Percentiles rank a stretch among this genome's conserved stretches.
Conservation (phyloP, 35 echinoderm and acorn worm species). For the Chiridota heheva region DNA sequence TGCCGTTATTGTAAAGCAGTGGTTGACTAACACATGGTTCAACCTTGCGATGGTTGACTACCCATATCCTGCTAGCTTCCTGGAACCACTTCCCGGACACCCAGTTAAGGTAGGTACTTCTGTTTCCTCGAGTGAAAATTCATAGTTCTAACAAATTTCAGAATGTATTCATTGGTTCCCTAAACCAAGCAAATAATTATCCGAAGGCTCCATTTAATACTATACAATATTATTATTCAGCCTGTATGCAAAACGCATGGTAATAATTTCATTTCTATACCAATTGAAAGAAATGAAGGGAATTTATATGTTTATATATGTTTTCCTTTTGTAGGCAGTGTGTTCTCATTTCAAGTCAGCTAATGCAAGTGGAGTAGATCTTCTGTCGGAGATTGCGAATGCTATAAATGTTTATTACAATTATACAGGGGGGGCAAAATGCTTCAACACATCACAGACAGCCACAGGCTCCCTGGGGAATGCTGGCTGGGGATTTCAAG, state of each 20-base stretch:
- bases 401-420: slow-evolving; percentile 86
- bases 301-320: background rate
- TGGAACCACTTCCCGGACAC: slow-evolving; percentile 84
- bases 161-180: no score
- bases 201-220: no score
- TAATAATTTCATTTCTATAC: no score
- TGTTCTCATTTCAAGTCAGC: slow-evolving; percentile 68
- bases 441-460: slow-evolving; percentile 77
- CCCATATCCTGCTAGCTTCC: slow-evolving; percentile 83
- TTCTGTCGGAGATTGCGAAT: slow-evolving; percentile 52
- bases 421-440: slow-evolving; percentile 68
- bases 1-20: slow-evolving; percentile 42
- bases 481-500: slow-evolving; percentile 78
- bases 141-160: no score
- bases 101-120: slow-evolving; percentile 74
- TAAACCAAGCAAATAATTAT: no score
- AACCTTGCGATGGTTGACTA: slow-evolving; percentile 98
- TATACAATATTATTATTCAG: no score
- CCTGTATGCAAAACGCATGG: no score
- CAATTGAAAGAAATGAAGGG: no score
- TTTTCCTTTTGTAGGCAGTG: slow-evolving; percentile 55
- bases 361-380: slow-evolving; percentile 26
- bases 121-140: background rate
- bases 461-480: slow-evolving; percentile 59
- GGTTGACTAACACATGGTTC: slow-evolving; percentile 70